phyloP scores from a whole-genome alignment of 1,140 invertebrate species.

The Drosophila miranda region DNA sequence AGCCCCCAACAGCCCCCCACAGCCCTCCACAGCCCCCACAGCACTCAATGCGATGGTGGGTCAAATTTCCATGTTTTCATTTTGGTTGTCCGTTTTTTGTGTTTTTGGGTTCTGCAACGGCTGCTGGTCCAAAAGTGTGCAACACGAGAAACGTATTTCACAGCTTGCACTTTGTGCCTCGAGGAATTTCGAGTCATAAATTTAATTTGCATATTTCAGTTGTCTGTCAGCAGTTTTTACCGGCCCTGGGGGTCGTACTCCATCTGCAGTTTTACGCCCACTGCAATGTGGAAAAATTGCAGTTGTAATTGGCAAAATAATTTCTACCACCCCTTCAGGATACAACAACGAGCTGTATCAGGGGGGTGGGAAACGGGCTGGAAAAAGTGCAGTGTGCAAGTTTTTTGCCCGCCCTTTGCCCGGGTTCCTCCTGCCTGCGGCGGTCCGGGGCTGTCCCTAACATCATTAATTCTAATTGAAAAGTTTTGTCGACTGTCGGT shows the following conservation, averaged over 20 bases:
- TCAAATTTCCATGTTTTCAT: slow-evolving; percentile 16
- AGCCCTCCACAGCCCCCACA: too few relatives aligned
- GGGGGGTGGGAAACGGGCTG: neutral
- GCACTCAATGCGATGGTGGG: slow-evolving; percentile 15
- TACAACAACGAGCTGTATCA: neutral
- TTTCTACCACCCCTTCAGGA: slow-evolving; percentile 28
- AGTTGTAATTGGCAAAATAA: slow-evolving; percentile 71
- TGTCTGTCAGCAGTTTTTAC: slow-evolving; percentile 24
- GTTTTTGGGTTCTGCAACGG: slow-evolving; percentile 1
- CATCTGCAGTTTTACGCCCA: neutral
- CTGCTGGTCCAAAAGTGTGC: slow-evolving; percentile 22
- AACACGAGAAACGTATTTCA: slow-evolving; percentile 45
- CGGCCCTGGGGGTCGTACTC: neutral
- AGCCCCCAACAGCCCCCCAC: neutral
- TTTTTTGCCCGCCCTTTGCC: slow-evolving; percentile 23
- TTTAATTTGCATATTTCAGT: slow-evolving; percentile 59
- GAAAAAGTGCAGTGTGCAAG: slow-evolving; percentile 15
- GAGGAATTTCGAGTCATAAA: slow-evolving; percentile 49
- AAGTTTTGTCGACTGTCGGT: slow-evolving; percentile 59
- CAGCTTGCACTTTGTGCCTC: slow-evolving; percentile 33
- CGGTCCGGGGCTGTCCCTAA: slow-evolving; percentile 32
- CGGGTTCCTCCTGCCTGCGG: slow-evolving; percentile 3
- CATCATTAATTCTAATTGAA: slow-evolving; percentile 72
- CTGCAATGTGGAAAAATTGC: slow-evolving; percentile 47
- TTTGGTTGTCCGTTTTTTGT: slow-evolving; percentile 12